These are phyloP conservation scores for Thaumatotibia leucotreta DNA, from an alignment of 1,140 invertebrate genomes.

Conservation along the genomic window DNA sequence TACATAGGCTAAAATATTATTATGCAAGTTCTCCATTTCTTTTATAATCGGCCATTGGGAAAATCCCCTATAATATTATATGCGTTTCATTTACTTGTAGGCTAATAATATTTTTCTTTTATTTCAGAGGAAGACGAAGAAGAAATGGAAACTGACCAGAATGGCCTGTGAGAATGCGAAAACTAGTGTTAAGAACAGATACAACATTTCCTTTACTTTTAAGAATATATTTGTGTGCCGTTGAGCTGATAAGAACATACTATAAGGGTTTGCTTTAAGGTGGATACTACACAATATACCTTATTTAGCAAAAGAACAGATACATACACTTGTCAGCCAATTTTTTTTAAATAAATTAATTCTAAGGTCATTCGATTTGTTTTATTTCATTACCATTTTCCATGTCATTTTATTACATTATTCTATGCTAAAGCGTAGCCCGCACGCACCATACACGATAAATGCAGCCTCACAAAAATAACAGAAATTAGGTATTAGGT, in stretches of 20 bases:
- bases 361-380: conserved; percentile 1
- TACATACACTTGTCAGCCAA: conserved; percentile 11
- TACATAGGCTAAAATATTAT: too few species aligned
- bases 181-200: conserved; percentile 50
- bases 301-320: conserved; percentile 32
- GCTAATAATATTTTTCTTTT: conserved; percentile 23
- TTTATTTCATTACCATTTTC: conserved; percentile 1
- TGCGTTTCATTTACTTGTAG: too few species aligned
- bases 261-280: conserved; percentile 40
- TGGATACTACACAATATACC: conserved; percentile 46
- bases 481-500: too few species aligned
- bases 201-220: conserved; percentile 22
- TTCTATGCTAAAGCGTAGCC: too few species aligned
- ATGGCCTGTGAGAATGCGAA: conserved; percentile 46
- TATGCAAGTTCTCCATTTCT: too few species aligned
- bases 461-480: too few species aligned
- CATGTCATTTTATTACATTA: conserved; percentile 13
- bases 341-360: background rate
- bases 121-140: conserved; percentile 70
- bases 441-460: too few species aligned
- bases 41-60: too few species aligned
- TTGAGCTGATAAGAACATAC: conserved; percentile 65
- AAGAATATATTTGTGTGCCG: conserved; percentile 23
- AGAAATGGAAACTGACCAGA: conserved; percentile 69
- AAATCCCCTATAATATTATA: too few species aligned